A percentile compares a stretch with the other conserved stretches of the same genome.
Evolutionary conservation across 2,797 vertebrate genomes (phyloP).

Genomic region (Pterois miles): DNA sequence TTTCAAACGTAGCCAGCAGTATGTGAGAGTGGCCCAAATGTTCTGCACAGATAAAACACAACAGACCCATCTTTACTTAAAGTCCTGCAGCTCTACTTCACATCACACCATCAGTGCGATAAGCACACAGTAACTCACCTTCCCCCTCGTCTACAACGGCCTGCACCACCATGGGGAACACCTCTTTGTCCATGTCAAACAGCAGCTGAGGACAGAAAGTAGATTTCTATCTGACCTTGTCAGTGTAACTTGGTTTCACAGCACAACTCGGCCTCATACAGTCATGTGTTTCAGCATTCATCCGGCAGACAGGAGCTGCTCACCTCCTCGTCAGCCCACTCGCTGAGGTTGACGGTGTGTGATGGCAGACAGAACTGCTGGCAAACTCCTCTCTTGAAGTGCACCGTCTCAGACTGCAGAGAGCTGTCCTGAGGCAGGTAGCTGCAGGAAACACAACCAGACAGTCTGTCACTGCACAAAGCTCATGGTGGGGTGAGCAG

Average conservation of each 20-base stretch:
- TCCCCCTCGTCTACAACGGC: slow-evolving; percentile 97
- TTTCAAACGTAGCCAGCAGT: slow-evolving; percentile 96
- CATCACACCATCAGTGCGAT: not conserved
- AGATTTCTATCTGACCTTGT: not conserved
- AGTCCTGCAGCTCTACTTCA: not conserved
- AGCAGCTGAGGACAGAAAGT: slow-evolving; percentile 82
- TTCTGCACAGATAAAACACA: slow-evolving; percentile 81
- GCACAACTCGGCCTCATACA: not conserved
- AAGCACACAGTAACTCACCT: slow-evolving; percentile 78
- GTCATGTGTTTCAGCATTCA: not conserved
- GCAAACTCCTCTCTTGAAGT: slow-evolving; percentile 94
- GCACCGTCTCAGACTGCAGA: slow-evolving; percentile 95
- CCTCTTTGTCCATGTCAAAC: slow-evolving; percentile 94
- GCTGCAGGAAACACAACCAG: slow-evolving; percentile 70
- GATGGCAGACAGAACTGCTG: slow-evolving; percentile 98
- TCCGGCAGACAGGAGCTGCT: not conserved
- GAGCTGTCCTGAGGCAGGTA: slow-evolving; percentile 94
- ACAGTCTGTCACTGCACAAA: not conserved
- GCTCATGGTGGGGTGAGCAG: not conserved
- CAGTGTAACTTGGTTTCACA: not conserved
- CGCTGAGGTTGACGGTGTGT: slow-evolving; percentile 94
- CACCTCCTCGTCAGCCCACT: slow-evolving; percentile 98
- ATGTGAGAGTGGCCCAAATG: slow-evolving; percentile 95
- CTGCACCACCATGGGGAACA: slow-evolving; percentile 97
- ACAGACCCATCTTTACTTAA: not conserved